These are phyloP conservation scores for Mohoua ochrocephala DNA, from an alignment of 2,113 vertebrate genomes.

Conservation along the genomic window DNA sequence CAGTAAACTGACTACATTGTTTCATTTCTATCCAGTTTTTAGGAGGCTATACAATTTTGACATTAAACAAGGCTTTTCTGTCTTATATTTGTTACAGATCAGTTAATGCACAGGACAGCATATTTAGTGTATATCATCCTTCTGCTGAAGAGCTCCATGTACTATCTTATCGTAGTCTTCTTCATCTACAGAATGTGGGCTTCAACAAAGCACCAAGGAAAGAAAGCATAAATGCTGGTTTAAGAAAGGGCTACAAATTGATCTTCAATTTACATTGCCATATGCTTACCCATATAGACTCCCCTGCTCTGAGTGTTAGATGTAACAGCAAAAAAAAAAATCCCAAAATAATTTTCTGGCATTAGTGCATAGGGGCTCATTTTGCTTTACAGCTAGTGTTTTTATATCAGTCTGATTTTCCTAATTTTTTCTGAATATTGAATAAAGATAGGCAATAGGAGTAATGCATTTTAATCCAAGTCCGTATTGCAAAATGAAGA, in stretches of 20 bases:
- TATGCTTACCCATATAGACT: not conserved
- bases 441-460: not conserved
- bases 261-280: not conserved
- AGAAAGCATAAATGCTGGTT: not conserved
- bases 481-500: not conserved
- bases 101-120: constrained; percentile 22
- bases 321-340: not conserved
- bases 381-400: not conserved
- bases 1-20: not conserved
- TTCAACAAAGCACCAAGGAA: not conserved
- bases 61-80: not conserved
- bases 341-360: not conserved
- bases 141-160: constrained; percentile 63
- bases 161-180: constrained; percentile 20
- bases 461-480: not conserved
- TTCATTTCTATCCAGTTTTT: not conserved
- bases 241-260: not conserved
- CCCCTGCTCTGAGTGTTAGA: not conserved
- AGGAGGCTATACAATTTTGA: not conserved
- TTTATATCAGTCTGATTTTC: not conserved
- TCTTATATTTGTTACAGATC: constrained; percentile 8
- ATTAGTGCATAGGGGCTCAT: not conserved
- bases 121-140: constrained; percentile 62
- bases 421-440: not conserved
- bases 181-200: not conserved